phyloP scores from a whole-genome alignment of 2,888 invertebrate species.

The Clistopyga incitator region DNA sequence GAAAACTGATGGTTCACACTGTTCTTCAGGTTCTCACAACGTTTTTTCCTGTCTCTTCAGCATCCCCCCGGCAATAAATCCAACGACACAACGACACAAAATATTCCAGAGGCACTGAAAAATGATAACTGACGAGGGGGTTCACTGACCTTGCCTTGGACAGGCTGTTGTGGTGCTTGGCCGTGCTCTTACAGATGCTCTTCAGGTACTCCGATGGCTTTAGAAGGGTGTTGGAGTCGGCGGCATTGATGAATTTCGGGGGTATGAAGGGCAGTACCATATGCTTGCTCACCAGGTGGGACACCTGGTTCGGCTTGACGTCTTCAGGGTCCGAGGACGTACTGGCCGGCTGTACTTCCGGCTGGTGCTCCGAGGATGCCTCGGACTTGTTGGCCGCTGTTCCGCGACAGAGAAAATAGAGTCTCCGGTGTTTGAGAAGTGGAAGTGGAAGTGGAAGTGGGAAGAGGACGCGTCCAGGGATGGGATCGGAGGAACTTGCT shows the following conservation, averaged over 20 bases:
- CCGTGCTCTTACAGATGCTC: constrained; percentile 88
- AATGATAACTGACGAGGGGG: background rate
- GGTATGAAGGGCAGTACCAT: constrained; percentile 95
- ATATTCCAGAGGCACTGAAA: background rate
- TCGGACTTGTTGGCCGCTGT: constrained; percentile 83
- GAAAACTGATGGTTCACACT: too few relatives aligned
- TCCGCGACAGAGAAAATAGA: constrained; percentile 78
- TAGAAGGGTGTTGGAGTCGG: constrained; percentile 93
- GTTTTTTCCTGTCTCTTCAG: too few relatives aligned
- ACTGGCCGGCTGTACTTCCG: constrained; percentile 82
- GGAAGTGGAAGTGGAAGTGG: constrained; percentile 37
- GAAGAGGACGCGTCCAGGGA: constrained; percentile 41
- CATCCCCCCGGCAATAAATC: background rate
- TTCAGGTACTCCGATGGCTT: constrained; percentile 96
- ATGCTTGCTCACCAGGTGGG: constrained; percentile 92
- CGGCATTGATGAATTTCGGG: constrained; percentile 92
- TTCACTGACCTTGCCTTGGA: constrained; percentile 81
- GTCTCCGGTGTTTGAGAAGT: constrained; percentile 25
- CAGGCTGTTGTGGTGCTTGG: constrained; percentile 76
- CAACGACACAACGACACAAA: background rate
- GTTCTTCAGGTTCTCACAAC: too few relatives aligned
- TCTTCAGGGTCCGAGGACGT: constrained; percentile 78
- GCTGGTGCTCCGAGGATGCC: constrained; percentile 72
- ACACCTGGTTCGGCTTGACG: constrained; percentile 78
- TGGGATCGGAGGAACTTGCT: constrained; percentile 44